phyloP scores from a whole-genome alignment of 2,888 invertebrate species.

The Lasioglossum calceatum region DNA sequence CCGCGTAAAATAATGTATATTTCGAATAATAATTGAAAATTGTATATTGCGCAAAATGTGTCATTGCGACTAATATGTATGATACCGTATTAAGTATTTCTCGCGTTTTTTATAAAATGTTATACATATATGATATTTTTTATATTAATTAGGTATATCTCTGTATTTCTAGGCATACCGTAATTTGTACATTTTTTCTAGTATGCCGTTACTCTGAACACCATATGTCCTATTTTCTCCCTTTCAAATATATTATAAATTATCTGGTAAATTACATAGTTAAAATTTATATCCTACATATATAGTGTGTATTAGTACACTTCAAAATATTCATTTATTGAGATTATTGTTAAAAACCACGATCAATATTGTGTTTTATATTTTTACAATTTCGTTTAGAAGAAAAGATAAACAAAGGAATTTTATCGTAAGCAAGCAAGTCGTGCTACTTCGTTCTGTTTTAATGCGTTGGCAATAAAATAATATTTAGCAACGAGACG shows the following conservation, averaged over 20 bases:
- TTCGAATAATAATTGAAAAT: constrained; percentile 50
- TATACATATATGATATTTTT: constrained; percentile 61
- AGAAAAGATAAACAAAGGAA: background rate
- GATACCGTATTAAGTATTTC: constrained; percentile 62
- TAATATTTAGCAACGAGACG: background rate
- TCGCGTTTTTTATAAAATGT: constrained; percentile 67
- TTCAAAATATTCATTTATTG: background rate
- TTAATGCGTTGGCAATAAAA: background rate
- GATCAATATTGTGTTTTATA: background rate
- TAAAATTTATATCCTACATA: constrained; percentile 13
- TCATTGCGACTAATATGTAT: constrained; percentile 48
- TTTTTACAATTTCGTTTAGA: background rate
- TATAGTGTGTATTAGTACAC: background rate
- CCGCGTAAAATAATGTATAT: constrained; percentile 63
- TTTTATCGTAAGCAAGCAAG: background rate
- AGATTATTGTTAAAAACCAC: background rate
- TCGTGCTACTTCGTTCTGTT: background rate
- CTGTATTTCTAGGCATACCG: constrained; percentile 36
- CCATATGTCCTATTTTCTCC: constrained; percentile 32
- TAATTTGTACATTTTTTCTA: constrained; percentile 68
- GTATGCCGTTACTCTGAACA: constrained; percentile 41
- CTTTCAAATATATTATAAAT: constrained; percentile 48
- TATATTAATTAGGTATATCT: constrained; percentile 64
- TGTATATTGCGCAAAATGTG: constrained; percentile 51
- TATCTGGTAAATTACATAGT: constrained; percentile 15